Conservation (phyloP, 2,113 vertebrate genomes). For the Rutilus rutilus region DNA sequence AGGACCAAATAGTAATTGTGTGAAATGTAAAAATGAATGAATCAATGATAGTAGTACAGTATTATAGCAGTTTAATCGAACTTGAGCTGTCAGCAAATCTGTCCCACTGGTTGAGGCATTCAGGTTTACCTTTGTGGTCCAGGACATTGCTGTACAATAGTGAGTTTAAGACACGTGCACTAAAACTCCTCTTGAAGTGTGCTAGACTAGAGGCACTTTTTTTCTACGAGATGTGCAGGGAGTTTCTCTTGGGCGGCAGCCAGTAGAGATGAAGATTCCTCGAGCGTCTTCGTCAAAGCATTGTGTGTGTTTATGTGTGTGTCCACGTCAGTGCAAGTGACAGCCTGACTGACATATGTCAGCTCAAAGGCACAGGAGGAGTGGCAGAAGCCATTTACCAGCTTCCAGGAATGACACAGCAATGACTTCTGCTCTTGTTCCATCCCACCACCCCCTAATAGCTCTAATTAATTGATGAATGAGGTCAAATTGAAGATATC, state of each 20-base stretch:
- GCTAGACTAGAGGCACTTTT: not conserved
- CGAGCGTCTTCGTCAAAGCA: conserved; percentile 32
- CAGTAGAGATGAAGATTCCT: conserved; percentile 21
- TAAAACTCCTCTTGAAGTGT: not conserved
- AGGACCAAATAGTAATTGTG: not conserved
- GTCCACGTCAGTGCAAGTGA: conserved; percentile 59
- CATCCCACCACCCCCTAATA: conserved; percentile 75
- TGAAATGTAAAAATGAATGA: not conserved
- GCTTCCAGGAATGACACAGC: conserved; percentile 61
- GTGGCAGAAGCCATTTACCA: conserved; percentile 50
- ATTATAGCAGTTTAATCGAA: conserved; percentile 3
- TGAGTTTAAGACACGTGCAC: not conserved
- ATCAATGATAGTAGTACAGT: not conserved
- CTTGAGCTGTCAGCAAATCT: not conserved
- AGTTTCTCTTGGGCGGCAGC: not conserved
- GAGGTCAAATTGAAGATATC: conserved; percentile 81
- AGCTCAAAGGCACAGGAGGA: conserved; percentile 54
- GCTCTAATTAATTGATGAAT: conserved; percentile 82
- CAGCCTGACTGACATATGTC: conserved; percentile 70
- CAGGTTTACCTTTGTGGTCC: conserved; percentile 45
- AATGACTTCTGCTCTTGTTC: conserved; percentile 75
- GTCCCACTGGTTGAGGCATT: not conserved
- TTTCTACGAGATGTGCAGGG: conserved; percentile 10
- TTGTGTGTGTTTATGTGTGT: conserved; percentile 50
- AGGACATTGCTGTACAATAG: conserved; percentile 13